Evolutionary conservation across 2,888 invertebrate genomes (phyloP).

Genomic region (Eilema griseolum): DNA sequence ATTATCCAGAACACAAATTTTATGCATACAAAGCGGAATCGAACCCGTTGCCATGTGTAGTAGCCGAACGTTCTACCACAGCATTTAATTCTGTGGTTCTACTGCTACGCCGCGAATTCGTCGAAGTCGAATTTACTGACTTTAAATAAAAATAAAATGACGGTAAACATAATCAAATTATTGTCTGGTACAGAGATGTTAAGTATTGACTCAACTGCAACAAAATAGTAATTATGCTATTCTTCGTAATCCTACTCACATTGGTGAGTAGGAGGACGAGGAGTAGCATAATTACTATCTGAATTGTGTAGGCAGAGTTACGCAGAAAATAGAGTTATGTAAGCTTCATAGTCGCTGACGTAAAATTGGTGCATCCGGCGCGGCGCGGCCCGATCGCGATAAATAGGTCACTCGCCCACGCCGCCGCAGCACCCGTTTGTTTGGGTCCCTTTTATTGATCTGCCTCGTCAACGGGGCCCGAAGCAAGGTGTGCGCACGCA

Average conservation of each 20-base stretch:
- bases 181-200: neutral
- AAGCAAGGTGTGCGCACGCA: conserved; percentile 75
- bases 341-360: conserved; percentile 47
- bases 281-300: conserved; percentile 4
- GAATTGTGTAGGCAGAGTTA: neutral
- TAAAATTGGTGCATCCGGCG: conserved; percentile 57
- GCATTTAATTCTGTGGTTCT: too few species aligned
- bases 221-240: too few species aligned
- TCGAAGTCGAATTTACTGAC: too few species aligned
- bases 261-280: neutral
- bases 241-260: too few species aligned
- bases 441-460: conserved; percentile 84
- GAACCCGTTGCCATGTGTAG: too few species aligned
- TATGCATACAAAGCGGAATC: too few species aligned
- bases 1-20: too few species aligned
- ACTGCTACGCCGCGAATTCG: too few species aligned
- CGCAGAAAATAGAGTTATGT: conserved; percentile 31
- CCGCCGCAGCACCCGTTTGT: conserved; percentile 75
- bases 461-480: conserved; percentile 45
- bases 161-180: neutral
- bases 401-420: conserved; percentile 82
- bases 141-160: too few species aligned
- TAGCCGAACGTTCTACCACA: too few species aligned
- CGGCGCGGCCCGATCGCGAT: conserved; percentile 57
- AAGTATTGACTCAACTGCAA: too few species aligned